Conservation (phyloP, 2,113 vertebrate genomes). For the Halcyon malimbica region DNA sequence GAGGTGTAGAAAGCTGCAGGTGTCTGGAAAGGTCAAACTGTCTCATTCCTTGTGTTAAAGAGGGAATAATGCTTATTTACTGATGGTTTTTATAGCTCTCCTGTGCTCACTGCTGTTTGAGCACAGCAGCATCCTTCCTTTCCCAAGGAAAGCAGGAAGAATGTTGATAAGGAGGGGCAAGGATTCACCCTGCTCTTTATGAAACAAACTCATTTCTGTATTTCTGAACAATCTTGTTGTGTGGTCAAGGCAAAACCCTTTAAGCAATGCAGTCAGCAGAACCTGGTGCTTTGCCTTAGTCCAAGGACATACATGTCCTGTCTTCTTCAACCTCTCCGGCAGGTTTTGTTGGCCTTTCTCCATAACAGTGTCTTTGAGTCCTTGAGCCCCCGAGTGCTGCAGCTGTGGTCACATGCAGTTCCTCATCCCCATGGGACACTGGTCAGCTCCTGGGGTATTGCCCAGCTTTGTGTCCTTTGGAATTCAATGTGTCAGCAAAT, state of each 20-base stretch:
- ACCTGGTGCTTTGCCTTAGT: neutral
- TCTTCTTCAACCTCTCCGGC: neutral
- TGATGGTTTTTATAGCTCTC: neutral
- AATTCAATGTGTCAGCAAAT: neutral
- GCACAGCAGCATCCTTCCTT: neutral
- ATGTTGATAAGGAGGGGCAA: neutral
- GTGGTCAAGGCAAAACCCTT: neutral
- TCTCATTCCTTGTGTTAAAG: neutral
- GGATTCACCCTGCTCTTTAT: neutral
- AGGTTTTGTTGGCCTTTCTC: neutral
- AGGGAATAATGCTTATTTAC: neutral
- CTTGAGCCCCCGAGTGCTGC: neutral
- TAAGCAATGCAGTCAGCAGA: neutral
- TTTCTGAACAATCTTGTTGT: neutral
- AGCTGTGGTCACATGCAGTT: accelerated
- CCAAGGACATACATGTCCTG: neutral
- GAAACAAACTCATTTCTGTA: neutral
- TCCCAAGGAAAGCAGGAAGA: neutral
- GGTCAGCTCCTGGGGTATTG: neutral
- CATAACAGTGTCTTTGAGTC: accelerated
- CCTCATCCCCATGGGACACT: neutral
- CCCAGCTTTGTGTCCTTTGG: neutral
- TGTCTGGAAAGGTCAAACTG: neutral
- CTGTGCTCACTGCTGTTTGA: neutral
- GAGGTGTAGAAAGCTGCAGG: neutral